Base-by-base conservation (phyloP, 2,797 vertebrate species). In the Gephyroberyx darwinii region DNA sequence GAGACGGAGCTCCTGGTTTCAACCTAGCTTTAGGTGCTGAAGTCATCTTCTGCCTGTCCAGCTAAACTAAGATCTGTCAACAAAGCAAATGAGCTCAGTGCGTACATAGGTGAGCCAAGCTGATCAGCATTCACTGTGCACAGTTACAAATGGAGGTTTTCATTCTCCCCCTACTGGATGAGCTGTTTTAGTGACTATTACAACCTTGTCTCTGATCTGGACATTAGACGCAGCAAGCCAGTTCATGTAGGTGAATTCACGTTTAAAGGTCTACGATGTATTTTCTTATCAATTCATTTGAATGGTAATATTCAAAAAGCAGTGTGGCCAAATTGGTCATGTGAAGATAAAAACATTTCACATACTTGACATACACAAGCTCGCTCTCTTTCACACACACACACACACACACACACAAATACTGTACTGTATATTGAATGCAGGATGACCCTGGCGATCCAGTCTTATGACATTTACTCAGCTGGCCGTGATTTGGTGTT, bases 281-380 rank as follows among this genome's bases (percentile, higher is more conserved):
- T 88, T 91, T 88, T 89, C 72, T 79, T 83, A 91, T 77, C 76
- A 57, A 82, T 87, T 84, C 80, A 83, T 88, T 90, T 91, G 86
- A 92, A 93, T 90, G 90, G 89, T 88, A 81, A 90, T 63, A 35
- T 57, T 37, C 8, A 17, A 75, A 86, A 35, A 84, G 83, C 78
- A 87, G 77, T 85, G 90, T 89, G 90, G 88, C 90, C 89, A 90
- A 92, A 91, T 89, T 89, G 91, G 90, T 87, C 89, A 86, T 17
- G 47, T 91, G 87, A 90, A 85, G 88, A 26, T 82, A 89, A 87
- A 91, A 87, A 82, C 73, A 60, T 69, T 72, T 85, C 65, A 86
- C 78, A 66, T 85, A 81, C 81, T 84, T 88, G 77, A 87, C 72
- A 79, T 66, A 83, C 53, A 75, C 50, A 26, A 66, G 69, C 78